A percentile compares a stretch with the other conserved stretches of the same genome.
These are phyloP conservation scores for Progne subis DNA, from an alignment of 2,113 vertebrate species.

Conservation along the genomic window DNA sequence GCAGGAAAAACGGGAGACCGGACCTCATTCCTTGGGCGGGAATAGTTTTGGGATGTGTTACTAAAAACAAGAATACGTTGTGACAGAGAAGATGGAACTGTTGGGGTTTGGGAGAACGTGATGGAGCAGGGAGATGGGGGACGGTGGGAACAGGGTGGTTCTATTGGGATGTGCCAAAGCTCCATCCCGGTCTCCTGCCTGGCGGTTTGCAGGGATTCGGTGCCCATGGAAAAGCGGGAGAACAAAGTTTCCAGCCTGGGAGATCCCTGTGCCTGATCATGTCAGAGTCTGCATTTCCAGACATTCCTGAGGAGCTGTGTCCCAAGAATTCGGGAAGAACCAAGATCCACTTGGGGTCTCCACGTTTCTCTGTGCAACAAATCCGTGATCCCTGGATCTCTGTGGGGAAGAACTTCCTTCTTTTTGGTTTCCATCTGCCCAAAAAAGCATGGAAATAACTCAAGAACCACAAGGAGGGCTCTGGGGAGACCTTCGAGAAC, in stretches of 20 bases:
- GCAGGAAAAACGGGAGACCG: not conserved
- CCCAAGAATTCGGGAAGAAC: not conserved
- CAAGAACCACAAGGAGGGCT: not conserved
- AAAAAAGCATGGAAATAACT: not conserved
- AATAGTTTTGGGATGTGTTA: fast-evolving
- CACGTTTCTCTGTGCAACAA: not conserved
- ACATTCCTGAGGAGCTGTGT: fast-evolving
- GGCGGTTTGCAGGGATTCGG: not conserved
- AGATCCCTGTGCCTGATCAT: fast-evolving
- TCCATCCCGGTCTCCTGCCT: not conserved
- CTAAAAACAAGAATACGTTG: fast-evolving
- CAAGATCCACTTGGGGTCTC: not conserved
- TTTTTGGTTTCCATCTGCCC: not conserved
- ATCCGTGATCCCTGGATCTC: fast-evolving
- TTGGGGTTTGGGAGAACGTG: not conserved
- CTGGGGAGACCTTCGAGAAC: fast-evolving
- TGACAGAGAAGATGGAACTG: fast-evolving
- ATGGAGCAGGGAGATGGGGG: fast-evolving
- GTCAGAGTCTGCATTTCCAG: not conserved
- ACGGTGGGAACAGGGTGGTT: not conserved
- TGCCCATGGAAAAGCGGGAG: fast-evolving
- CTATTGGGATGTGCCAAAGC: not conserved
- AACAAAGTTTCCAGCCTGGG: not conserved
- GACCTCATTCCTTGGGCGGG: not conserved
- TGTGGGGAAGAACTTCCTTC: not conserved